phyloP scores from a whole-genome alignment of 1,140 invertebrate species.

The Notospermus geniculatus region DNA sequence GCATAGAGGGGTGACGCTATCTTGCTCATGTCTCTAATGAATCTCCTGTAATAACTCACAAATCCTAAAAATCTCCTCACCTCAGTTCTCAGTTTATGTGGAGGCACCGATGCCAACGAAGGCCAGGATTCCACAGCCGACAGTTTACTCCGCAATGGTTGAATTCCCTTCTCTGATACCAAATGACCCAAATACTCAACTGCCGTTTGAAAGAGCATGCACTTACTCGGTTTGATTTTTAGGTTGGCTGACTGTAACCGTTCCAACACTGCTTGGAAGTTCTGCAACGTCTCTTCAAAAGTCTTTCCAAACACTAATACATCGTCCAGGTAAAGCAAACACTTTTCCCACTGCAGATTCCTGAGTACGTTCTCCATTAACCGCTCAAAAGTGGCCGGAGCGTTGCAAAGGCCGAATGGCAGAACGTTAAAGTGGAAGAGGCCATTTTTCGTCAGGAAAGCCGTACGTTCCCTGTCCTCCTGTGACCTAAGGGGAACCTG shows the following conservation, averaged over 20 bases:
- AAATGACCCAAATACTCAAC: constrained; percentile 27
- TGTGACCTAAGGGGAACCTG: too few relatives aligned
- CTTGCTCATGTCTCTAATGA: constrained; percentile 17
- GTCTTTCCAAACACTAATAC: constrained; percentile 14
- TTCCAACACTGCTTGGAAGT: not conserved
- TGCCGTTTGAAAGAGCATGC: constrained; percentile 43
- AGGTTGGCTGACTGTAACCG: constrained; percentile 49
- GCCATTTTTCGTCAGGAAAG: constrained; percentile 25
- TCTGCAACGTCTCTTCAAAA: constrained; percentile 8
- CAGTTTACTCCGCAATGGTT: constrained; percentile 27
- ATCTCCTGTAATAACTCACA: too few relatives aligned
- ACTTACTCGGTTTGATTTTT: too few relatives aligned
- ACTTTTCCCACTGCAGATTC: constrained; percentile 14
- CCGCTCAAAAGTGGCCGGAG: too few relatives aligned
- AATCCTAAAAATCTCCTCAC: too few relatives aligned
- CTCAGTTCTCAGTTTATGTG: too few relatives aligned
- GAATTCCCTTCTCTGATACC: constrained; percentile 25
- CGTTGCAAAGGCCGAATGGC: too few relatives aligned
- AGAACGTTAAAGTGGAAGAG: too few relatives aligned
- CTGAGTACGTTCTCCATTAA: too few relatives aligned
- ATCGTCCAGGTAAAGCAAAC: constrained; percentile 18
- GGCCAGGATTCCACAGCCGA: too few relatives aligned
- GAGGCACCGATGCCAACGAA: too few relatives aligned
- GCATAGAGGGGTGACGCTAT: constrained; percentile 22
- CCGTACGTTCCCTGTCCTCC: constrained; percentile 46